Evolutionary conservation across 2,113 vertebrate genomes (phyloP), one percentile per base, ranked within the genome.

Genomic region (Callionymus lyra): DNA sequence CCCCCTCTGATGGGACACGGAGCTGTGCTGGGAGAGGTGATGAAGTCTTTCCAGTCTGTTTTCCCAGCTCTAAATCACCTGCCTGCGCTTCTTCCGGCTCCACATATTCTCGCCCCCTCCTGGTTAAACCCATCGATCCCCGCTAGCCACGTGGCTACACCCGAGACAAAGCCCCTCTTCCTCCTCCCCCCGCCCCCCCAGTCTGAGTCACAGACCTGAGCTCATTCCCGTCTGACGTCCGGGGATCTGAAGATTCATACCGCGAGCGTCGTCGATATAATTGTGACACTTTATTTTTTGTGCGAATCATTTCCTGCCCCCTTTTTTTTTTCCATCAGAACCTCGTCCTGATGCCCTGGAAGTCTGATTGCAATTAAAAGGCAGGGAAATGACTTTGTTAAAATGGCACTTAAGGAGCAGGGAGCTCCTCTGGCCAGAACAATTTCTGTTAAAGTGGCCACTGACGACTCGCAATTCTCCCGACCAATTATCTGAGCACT

Each of bases 341-440:
- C 57, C 46, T 44, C 12, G 32, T 62, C 41, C 39, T 4, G 21
- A 33, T 55, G 60, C 59, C 77, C 68, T 78, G 58, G 57, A 73
- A 69, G 71, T 76, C 61, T 57, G 75, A 72, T 70, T 79, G 79
- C 76, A 79, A 79, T 80, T 80, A 78, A 82, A 79, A 75, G 65
- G 70, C 45, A 50, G 51, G 56, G 65, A 67, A 68, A 70, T 44
- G 63, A 68, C 72, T 65, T 64, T 79, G 74, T 76, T 74, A 75
- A 70, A 77, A 83, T 74, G 67, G 68, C 73, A 80, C 77, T 77
- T 73, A 68, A 72, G 72, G 70, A 74, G 58, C 72, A 21, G 39
- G 59, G 65, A 69, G 76, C 72, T 71, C 60, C 68, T 72, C 67
- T 66, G 65, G 58, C 58, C 53, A 41, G 62, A 70, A 63, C 65